Evolutionary conservation across 2,113 vertebrate genomes (phyloP), one percentile per base, ranked within the genome.

Genomic region (Scophthalmus maximus): DNA sequence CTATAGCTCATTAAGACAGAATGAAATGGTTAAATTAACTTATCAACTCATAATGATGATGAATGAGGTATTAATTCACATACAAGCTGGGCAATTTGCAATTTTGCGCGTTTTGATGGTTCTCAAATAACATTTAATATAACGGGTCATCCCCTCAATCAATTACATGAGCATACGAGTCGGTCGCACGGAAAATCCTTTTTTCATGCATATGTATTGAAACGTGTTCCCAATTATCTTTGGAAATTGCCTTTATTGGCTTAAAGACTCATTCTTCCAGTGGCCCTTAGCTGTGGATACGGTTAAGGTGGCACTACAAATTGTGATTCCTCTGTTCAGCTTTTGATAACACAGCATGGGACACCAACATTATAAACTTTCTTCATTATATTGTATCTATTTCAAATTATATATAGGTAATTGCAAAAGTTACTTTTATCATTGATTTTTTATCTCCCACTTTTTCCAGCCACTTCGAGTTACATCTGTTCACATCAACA

Each of bases 1-100:
- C 97, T 98, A 98, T 98, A 98, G 96, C 96, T 98, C 98, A 99
- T 99, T 99, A 99, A 97, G 96, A 95, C 96, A 95, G 96, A 99
- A 98, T 98, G 96, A 99, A 99, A 98, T 96, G 96, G 97, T 98
- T 98, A 98, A 98, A 99, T 99, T 98, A 98, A 97, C 96, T 98
- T 98, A 99, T 99, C 98, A 98, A 95, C 95, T 94, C 95, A 97
- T 99, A 99, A 99, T 98, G 97, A 99, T 99, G 98, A 99, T 98
- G 97, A 98, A 99, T 98, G 97, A 94, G 96, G 95, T 97, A 98
- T 98, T 99, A 98, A 98, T 98, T 98, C 97, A 97, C 95, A 97
- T 97, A 98, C 97, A 98, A 98, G 98, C 96, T 96, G 95, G 96
- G 95, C 96, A 98, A 98, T 99, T 98, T 99, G 96, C 97, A 97